Percentiles rank a stretch among this genome's conserved stretches.
These are phyloP conservation scores for Ormia ochracea DNA, from an alignment of 2,888 invertebrate genomes.

Conservation along the genomic window DNA sequence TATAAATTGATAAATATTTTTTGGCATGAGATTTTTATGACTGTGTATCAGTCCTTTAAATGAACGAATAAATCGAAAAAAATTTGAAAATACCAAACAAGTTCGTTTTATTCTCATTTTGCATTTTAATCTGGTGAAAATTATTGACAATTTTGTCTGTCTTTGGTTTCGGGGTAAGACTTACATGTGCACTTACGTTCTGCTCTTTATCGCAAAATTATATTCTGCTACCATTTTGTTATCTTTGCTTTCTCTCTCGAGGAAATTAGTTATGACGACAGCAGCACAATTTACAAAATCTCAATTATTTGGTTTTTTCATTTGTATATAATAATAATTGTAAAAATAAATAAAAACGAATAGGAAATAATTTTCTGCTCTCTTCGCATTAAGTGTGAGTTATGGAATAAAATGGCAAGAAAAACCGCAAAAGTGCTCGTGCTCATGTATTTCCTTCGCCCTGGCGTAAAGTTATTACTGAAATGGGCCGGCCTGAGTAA, in stretches of 20 bases:
- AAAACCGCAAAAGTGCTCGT: slow-evolving; percentile 18
- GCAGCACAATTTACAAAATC: slow-evolving; percentile 26
- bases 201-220: slow-evolving; percentile 27
- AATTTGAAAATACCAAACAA: background rate
- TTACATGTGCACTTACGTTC: background rate
- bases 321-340: slow-evolving; percentile 12
- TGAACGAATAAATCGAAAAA: background rate
- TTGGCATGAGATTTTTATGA: slow-evolving; percentile 12
- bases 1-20: slow-evolving; percentile 12
- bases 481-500: background rate
- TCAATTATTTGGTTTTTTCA: slow-evolving; percentile 11
- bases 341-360: background rate
- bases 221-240: slow-evolving; percentile 6
- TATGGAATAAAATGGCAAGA: background rate
- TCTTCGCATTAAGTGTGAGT: background rate
- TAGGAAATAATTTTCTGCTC: slow-evolving; percentile 1
- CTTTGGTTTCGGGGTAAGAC: slow-evolving; percentile 14
- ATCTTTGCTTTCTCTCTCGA: background rate
- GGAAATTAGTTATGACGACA: slow-evolving; percentile 31
- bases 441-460: slow-evolving; percentile 14
- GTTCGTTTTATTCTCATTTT: background rate
- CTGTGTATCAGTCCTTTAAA: slow-evolving; percentile 9
- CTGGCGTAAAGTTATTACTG: background rate
- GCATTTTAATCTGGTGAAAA: slow-evolving; percentile 37
- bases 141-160: slow-evolving; percentile 46